Base-by-base conservation (phyloP, 2,888 invertebrate genomes). In the Sinohyriopsis cumingii region DNA sequence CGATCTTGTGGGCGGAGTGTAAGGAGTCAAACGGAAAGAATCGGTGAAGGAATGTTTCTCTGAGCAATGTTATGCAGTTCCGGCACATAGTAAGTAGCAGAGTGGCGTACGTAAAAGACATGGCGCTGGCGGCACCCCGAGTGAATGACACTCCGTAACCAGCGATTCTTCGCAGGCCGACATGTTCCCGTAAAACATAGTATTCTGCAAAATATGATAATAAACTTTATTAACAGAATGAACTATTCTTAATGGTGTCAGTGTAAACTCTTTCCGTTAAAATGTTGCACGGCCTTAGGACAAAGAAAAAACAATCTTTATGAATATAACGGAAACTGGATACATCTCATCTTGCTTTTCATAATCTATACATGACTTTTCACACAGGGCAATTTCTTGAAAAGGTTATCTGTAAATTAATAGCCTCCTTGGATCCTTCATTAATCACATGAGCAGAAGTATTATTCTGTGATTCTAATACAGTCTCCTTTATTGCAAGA, bases 51-150 rank as follows among this genome's bases (percentile, higher is more conserved):
- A 91, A 87, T 0, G 93, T 93, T 73, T 92, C 93, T 71, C 93
- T 87, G 22, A 93, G 85, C 69, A 89, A 81, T 3, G 93, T 93
- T 61, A 93, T 91, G 25, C 90, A 89, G 84, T 93, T 93, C 63
- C 92, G 90, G 79, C 93, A 93, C 93, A 93, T 93, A 18, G 93
- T 93, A 3, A 93, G 84, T 59, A 93, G 87, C 20, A 93, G 87
- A 3, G 92, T 90, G 15, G 92, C 91, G 85, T 92, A 93, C 19
- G 92, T 91, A 82, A 93, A 93, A 92, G 93, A 93, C 91, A 93
- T 92, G 18, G 92, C 93, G 54, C 93, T 93, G 6, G 93, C 93
- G 2, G 93, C 92, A 22, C 93, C 93, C 76, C 93, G 88, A 3
- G 93, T 92, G 57, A 93, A 84, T 9, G 93, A 91, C 5, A 93